These are phyloP conservation scores for Zaprionus ghesquierei DNA, from an alignment of 1,140 invertebrate genomes.

Conservation along the genomic window DNA sequence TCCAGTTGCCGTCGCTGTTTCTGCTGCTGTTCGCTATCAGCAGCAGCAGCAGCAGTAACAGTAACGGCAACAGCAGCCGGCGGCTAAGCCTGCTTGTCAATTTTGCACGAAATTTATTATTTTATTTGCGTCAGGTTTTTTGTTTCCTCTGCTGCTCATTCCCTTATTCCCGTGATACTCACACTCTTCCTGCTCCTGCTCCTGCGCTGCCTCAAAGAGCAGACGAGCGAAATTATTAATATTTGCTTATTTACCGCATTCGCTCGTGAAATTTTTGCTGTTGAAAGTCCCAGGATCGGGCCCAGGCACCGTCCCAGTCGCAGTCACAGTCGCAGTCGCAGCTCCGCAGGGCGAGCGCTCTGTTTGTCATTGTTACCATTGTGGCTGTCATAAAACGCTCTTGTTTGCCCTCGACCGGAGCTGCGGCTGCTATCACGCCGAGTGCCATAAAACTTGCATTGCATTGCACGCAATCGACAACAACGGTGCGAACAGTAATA, in stretches of 20 bases:
- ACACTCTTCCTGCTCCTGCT: background rate
- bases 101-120: slow-evolving; percentile 80
- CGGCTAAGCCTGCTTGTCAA: slow-evolving; percentile 76
- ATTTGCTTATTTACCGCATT: slow-evolving; percentile 64
- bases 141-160: slow-evolving; percentile 19
- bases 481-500: slow-evolving; percentile 11
- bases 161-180: too few species aligned
- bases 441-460: slow-evolving; percentile 75
- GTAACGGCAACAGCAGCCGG: slow-evolving; percentile 20
- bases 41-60: slow-evolving; percentile 27
- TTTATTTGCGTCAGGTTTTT: slow-evolving; percentile 77
- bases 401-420: slow-evolving; percentile 65
- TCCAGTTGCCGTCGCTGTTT: slow-evolving; percentile 38
- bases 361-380: slow-evolving; percentile 8
- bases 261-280: slow-evolving; percentile 47
- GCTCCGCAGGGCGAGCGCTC: background rate
- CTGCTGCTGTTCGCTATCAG: slow-evolving; percentile 42
- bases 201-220: background rate
- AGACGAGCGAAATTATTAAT: slow-evolving; percentile 66
- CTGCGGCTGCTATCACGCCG: slow-evolving; percentile 47
- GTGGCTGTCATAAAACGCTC: slow-evolving; percentile 63
- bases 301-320: background rate
- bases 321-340: background rate
- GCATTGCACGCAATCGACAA: slow-evolving; percentile 68
- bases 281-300: slow-evolving; percentile 14